phyloP scores from a whole-genome alignment of 2,888 invertebrate species.

The Lagria hirta region DNA sequence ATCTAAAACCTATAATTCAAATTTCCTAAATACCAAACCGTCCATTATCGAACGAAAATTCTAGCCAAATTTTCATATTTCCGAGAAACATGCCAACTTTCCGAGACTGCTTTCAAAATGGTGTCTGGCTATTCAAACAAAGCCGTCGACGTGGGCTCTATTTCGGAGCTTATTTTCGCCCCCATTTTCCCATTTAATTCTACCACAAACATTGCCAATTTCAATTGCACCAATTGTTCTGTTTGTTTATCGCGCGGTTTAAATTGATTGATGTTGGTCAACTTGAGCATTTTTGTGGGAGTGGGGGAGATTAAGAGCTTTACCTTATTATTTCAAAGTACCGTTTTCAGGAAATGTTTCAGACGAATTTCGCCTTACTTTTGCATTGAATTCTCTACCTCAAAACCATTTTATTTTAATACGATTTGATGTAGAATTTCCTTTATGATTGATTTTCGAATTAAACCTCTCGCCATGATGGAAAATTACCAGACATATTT shows the following conservation, averaged over 20 bases:
- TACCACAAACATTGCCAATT: no score
- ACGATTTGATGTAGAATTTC: no score
- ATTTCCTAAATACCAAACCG: no score
- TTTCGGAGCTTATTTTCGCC: conserved; percentile 26
- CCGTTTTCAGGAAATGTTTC: conserved; percentile 2
- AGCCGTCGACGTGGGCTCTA: conserved; percentile 41
- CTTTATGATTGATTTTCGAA: conserved; percentile 12
- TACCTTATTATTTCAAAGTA: conserved; percentile 10
- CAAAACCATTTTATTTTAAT: no score
- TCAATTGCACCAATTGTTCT: conserved; percentile 24
- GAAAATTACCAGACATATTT: conserved; percentile 25
- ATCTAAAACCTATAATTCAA: no score
- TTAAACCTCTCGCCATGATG: conserved; percentile 21
- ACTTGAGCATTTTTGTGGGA: conserved; percentile 28
- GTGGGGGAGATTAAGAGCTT: conserved; percentile 20
- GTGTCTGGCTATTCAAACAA: conserved; percentile 60
- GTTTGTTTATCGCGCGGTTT: conserved; percentile 44
- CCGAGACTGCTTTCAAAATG: conserved; percentile 62
- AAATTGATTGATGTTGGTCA: conserved; percentile 44
- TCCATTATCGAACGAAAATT: no score
- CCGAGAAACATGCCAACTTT: background rate
- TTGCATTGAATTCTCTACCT: no score
- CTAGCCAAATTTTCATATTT: no score
- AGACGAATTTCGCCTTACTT: background rate
- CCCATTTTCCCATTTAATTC: conserved; percentile 1